These are phyloP conservation scores for Watsonalla binaria DNA, from an alignment of 2,888 invertebrate genomes.

Conservation along the genomic window DNA sequence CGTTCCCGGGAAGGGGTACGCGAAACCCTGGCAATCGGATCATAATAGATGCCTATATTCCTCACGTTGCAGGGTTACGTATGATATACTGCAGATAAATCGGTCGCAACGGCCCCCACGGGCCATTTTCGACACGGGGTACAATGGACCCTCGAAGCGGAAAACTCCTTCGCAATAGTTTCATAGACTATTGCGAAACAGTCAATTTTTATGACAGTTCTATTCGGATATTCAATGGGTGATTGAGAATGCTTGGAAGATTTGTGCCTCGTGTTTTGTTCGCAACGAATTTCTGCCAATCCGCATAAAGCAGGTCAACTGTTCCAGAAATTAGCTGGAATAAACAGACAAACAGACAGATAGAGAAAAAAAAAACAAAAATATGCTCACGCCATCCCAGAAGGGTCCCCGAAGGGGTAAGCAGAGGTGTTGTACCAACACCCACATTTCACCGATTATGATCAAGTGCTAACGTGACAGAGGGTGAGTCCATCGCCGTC, in stretches of 20 bases:
- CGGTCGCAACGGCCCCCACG: conserved; percentile 56
- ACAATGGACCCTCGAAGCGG: conserved; percentile 1
- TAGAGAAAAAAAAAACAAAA: too few species aligned
- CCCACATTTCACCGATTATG: too few species aligned
- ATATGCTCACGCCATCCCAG: too few species aligned
- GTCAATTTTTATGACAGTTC: not conserved
- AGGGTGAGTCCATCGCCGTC: too few species aligned
- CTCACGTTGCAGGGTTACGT: conserved; percentile 31
- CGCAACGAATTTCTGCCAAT: too few species aligned
- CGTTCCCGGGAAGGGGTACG: conserved; percentile 51
- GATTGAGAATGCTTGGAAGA: not conserved
- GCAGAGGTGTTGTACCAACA: too few species aligned
- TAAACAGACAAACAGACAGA: too few species aligned
- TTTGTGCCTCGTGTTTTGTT: too few species aligned
- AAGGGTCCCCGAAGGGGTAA: too few species aligned
- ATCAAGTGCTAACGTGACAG: too few species aligned
- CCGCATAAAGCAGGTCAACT: too few species aligned
- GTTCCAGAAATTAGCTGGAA: too few species aligned
- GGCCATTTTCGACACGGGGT: conserved; percentile 55
- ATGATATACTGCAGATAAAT: conserved; percentile 70
- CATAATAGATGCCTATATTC: conserved; percentile 67
- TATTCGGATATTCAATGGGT: not conserved
- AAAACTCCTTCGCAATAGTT: not conserved
- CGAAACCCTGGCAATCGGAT: conserved; percentile 55
- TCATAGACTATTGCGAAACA: not conserved